Base-by-base conservation (phyloP, 1,140 invertebrate genomes). In the Bombus breviceps region DNA sequence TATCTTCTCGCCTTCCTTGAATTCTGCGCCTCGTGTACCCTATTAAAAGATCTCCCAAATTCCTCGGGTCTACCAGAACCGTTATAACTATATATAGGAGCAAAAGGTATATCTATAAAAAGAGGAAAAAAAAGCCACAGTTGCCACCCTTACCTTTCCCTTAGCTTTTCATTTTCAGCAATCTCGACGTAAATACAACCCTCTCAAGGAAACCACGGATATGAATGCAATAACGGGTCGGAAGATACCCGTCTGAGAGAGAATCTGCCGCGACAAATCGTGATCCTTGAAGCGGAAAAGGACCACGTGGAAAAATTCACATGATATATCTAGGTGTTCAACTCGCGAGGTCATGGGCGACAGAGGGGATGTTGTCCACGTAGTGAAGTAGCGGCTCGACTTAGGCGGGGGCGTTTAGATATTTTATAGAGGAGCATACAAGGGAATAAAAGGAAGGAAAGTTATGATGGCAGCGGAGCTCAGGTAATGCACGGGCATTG, bases 361-460 rank as follows among this genome's bases (percentile, higher is more conserved):
- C 13, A 9, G 68, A 13, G 15, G 15, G 34, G 3, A 39, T 37
- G 69, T 77, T 62, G 75, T 81, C 34, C 69, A 77, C 18, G 68
- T 53, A 53, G 73, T 32, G 53, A 84, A 71, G 87, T n/a, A n/a
- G 59, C 5, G 37, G 59, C 81, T 57, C 88, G 91, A 92, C 92
- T 91, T 92, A 92, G 86, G 83, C 77, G 80, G 85, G 72, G 86
- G 81, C 89, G 86, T 91, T 92, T 90, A 91, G 89, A 88, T 90
- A 92, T 89, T 92, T 93, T 92, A 92, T 89, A 88, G 90, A 47
- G 83, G 80, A 78, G 68, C 84, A 80, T 90, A 90, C 78, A 85
- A 79, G 69, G 74, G 86, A 92, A 93, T 93, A 93, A 92, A 93
- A 82, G 84, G 68, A 86, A 87, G 91, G 81, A 90, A 92, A 93